Evolutionary conservation across 1,140 invertebrate species (phyloP).

Genomic region (Steinernema feltiae): DNA sequence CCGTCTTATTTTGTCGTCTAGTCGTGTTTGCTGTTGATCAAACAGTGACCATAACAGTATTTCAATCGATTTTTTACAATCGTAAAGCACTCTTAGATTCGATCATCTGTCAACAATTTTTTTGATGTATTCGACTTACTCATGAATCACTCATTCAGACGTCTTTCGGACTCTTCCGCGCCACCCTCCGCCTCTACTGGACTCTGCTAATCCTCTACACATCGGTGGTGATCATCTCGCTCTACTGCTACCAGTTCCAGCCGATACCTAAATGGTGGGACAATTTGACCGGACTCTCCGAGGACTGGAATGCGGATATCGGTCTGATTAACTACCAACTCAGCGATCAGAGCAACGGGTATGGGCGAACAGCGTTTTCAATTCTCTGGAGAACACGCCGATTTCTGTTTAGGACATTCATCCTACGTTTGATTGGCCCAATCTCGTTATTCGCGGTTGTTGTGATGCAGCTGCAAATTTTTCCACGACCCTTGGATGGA

Average conservation of each 20-base stretch:
- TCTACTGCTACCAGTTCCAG: constrained; percentile 97
- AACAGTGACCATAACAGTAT: too few species aligned
- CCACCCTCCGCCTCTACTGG: constrained; percentile 90
- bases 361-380: neutral
- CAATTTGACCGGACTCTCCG: constrained; percentile 62
- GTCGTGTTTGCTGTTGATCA: too few species aligned
- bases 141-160: constrained; percentile 65
- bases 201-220: constrained; percentile 91
- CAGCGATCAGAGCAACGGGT: constrained; percentile 25
- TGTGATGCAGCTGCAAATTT: constrained; percentile 57
- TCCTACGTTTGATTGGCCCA: constrained; percentile 45
- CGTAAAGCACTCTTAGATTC: too few species aligned
- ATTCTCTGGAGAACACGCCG: neutral
- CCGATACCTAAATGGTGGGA: constrained; percentile 79
- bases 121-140: neutral
- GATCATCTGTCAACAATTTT: too few species aligned
- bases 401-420: constrained; percentile 41
- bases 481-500: constrained; percentile 52
- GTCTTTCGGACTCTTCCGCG: constrained; percentile 82
- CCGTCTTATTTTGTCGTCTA: too few species aligned
- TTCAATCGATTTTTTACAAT: too few species aligned
- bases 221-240: constrained; percentile 83
- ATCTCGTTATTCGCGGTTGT: constrained; percentile 53
- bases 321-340: constrained; percentile 45
- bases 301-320: constrained; percentile 45